Base-by-base conservation (phyloP, 2,113 vertebrate genomes). In the Lota lota region DNA sequence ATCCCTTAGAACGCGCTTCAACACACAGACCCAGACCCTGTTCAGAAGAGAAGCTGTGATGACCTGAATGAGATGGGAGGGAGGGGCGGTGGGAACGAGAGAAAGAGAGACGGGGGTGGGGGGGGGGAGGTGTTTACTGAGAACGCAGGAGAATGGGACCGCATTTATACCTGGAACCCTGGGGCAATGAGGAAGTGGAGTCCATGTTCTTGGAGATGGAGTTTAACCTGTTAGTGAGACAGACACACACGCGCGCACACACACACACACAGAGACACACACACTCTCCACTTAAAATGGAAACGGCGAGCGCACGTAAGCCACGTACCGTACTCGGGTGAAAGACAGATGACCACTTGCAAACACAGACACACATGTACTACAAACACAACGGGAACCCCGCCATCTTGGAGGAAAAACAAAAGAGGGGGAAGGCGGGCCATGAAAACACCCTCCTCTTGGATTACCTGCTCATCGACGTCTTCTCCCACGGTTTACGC, bases 401-500 rank as follows among this genome's bases (percentile, higher is more conserved):
- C 40, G 7, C 40, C 10, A 47, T 47, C 40, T 14, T 47, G 40
- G 40, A 47, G 6, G 40, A 12, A 14, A 11, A 11, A 40, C 6
- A 11, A 14, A 47, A 14, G 40, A 11, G 40, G 7, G 10, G 40
- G 40, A 47, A 14, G 40, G 40, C 10, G 40, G 40, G 40, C 73
- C 82, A 59, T 74, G 22, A 12, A 69, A 74, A 74, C 59, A 69
- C 10, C 36, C 65, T 14, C 17, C 16, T 14, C 53, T 56, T n/a
- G 53, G 12, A 24, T 79, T 78, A 97, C 95, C 95, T 95, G 77
- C 81, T 88, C 80, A 96, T 87, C 1, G 94, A 84, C 0, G 92
- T 79, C 77, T 95, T 95, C 78, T 97, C 95, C 95, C 95, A 96
- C 1, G 94, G 94, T 87, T 90, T 94, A 79, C 90, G 93, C 19